phyloP scores from a whole-genome alignment of 2,113 vertebrate genomes.

The Neolamprologus longior region DNA sequence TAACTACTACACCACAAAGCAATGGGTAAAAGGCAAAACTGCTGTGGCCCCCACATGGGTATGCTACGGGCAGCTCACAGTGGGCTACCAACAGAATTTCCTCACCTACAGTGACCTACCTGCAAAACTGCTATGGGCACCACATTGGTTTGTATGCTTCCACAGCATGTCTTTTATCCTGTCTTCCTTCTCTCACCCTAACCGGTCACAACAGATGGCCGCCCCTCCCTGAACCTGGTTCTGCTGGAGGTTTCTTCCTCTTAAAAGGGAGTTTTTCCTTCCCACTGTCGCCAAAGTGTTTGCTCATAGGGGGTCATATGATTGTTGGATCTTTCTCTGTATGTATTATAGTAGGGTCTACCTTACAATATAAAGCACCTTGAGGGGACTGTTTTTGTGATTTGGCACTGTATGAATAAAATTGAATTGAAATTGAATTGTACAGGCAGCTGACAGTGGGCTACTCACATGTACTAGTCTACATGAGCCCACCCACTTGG shows the following conservation, averaged over 20 bases:
- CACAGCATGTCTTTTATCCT: background rate
- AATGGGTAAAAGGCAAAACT: background rate
- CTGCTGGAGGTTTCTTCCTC: fast-evolving
- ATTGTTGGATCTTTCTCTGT: background rate
- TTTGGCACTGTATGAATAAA: background rate
- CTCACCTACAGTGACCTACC: background rate
- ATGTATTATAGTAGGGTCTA: background rate
- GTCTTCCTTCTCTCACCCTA: background rate
- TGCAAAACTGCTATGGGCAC: background rate
- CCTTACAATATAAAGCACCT: background rate
- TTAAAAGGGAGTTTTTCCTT: background rate
- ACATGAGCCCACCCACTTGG: background rate
- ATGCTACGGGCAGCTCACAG: background rate
- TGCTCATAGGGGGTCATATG: background rate
- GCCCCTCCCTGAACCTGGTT: background rate
- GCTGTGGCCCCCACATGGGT: background rate
- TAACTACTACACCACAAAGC: background rate
- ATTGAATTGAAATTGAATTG: background rate
- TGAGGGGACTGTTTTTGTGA: background rate
- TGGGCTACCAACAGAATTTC: background rate
- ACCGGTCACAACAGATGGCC: too few species aligned
- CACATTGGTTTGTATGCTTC: background rate
- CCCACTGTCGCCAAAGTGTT: background rate
- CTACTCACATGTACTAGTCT: background rate
- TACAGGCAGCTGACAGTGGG: background rate